These are phyloP conservation scores for Erpobdella octoculata DNA, from an alignment of 2,888 invertebrate species.

Conservation along the genomic window DNA sequence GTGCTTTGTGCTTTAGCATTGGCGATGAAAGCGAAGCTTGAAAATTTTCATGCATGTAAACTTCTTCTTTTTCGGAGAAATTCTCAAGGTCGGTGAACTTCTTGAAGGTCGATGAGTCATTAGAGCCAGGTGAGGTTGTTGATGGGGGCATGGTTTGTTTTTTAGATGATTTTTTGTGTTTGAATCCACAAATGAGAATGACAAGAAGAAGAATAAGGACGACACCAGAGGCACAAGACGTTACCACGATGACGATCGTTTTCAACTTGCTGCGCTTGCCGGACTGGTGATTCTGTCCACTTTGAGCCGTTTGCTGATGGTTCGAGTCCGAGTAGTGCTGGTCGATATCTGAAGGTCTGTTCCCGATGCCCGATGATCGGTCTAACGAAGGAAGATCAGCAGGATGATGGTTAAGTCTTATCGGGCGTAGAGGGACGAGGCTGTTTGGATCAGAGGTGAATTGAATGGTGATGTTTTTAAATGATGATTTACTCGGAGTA, in stretches of 20 bases:
- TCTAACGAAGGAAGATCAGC: neutral
- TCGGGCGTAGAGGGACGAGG: neutral
- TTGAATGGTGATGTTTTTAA: neutral
- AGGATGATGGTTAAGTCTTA: neutral
- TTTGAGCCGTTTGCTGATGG: neutral
- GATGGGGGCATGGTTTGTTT: neutral
- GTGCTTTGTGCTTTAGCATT: neutral
- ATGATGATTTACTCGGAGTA: neutral
- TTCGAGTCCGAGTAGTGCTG: neutral
- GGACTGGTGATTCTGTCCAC: neutral
- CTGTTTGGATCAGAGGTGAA: neutral
- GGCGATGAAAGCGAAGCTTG: no score
- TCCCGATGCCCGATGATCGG: neutral
- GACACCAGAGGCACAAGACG: slow-evolving; percentile 22
- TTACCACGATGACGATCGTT: slow-evolving; percentile 16
- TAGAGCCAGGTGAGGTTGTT: neutral
- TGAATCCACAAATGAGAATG: slow-evolving; percentile 24
- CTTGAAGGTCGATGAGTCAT: neutral
- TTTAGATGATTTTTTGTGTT: neutral
- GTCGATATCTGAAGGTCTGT: neutral
- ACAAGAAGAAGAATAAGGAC: slow-evolving; percentile 23
- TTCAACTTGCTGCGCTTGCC: slow-evolving; percentile 4
- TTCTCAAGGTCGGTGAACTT: neutral
- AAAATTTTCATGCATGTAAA: neutral
- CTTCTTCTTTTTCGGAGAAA: slow-evolving; percentile 1